Evolutionary conservation across 2,797 vertebrate species (phyloP).

Genomic region (Tachyglossus aculeatus): DNA sequence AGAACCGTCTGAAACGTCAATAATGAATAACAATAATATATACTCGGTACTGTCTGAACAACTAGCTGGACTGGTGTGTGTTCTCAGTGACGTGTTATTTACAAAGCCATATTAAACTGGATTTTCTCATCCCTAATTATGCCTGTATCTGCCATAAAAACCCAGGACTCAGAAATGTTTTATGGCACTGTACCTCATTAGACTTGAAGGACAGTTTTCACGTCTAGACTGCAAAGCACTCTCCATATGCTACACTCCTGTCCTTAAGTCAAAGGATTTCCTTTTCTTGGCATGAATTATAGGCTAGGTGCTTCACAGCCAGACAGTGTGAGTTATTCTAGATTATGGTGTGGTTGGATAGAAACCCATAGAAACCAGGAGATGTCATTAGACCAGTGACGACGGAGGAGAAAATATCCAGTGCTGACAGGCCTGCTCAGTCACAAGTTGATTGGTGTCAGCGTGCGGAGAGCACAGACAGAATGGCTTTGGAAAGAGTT

Average conservation of each 20-base stretch:
- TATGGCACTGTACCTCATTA: conserved; percentile 35
- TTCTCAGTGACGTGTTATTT: too few species aligned
- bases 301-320: conserved; percentile 58
- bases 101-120: conserved; percentile 6
- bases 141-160: conserved; percentile 23
- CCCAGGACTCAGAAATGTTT: conserved; percentile 2
- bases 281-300: conserved; percentile 69
- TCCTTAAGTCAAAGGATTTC: conserved; percentile 70
- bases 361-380: conserved; percentile 71
- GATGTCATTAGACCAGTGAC: conserved; percentile 71
- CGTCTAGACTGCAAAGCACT: conserved; percentile 25
- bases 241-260: conserved; percentile 45
- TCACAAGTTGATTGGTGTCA: conserved; percentile 67
- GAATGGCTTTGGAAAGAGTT: conserved; percentile 59
- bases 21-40: too few species aligned
- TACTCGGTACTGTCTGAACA: too few species aligned
- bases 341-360: conserved; percentile 62
- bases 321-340: conserved; percentile 62
- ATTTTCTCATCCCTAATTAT: conserved; percentile 11
- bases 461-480: conserved; percentile 55
- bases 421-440: conserved; percentile 68
- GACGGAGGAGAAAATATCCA: conserved; percentile 66
- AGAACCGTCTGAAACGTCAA: too few species aligned
- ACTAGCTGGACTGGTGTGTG: too few species aligned
- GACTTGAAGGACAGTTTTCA: conserved; percentile 45